Evolutionary conservation across 2,888 invertebrate genomes (phyloP), one percentile per base, ranked within the genome.

Genomic region (Agriotes lineatus): DNA sequence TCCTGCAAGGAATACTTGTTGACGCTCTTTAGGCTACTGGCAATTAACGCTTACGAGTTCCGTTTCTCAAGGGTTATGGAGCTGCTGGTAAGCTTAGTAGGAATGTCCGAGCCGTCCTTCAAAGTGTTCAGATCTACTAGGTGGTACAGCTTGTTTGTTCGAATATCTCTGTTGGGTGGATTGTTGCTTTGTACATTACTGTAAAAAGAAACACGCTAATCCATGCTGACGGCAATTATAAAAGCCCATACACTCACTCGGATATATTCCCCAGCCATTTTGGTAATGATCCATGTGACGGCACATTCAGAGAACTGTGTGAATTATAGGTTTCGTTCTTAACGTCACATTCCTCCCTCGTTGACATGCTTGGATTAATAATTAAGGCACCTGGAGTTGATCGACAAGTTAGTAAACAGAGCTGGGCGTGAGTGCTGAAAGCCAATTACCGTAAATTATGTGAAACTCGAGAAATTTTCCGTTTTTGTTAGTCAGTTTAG

Each of bases 201-300:
- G n/a, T n/a, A n/a, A n/a, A n/a, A n/a, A n/a, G n/a, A n/a, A n/a
- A n/a, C n/a, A n/a, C n/a, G n/a, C n/a, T n/a, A n/a, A n/a, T n/a
- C n/a, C n/a, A n/a, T n/a, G n/a, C n/a, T n/a, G n/a, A n/a, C n/a
- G n/a, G n/a, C n/a, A n/a, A n/a, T n/a, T 12, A 2, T n/a, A n/a
- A n/a, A n/a, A n/a, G n/a, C 33, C 50, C 39, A n/a, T 10, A 44
- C n/a, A n/a, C 79, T 77, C 75, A 84, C 85, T 81, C 79, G 2
- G 83, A 80, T 71, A 84, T 81, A 57, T 85, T 84, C 72, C 82
- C 81, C 39, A 85, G 74, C 85, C 84, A 85, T 75, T 81, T 81
- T 20, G 85, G 85, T 52, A 84, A 3, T 12, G 48, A 30, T 25
- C 67, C 67, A 30, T 70, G 70, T 30, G 52, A 25, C 6, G 67